Evolutionary conservation across 1,140 invertebrate species (phyloP), one percentile per base, ranked within the genome.

Genomic region (Drosophila azteca): DNA sequence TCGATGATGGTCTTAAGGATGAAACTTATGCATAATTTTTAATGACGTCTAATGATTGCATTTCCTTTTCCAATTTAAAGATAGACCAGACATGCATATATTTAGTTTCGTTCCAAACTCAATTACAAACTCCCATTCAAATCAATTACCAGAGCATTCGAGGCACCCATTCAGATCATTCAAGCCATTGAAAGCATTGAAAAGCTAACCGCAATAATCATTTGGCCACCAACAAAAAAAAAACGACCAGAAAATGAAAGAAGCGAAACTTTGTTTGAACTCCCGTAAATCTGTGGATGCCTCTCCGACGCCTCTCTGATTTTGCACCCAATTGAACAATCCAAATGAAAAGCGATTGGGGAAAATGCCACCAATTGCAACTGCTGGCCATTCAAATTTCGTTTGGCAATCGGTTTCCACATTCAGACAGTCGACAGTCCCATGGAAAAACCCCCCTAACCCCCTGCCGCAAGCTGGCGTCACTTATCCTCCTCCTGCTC

Each of bases 261-360:
- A 45, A 20, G 6, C 49, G 17, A 48, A 71, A 60, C 57, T 61
- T 48, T 26, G 58, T 8, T 45, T 44, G 24, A 45, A 67, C 26
- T 17, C 22, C 22, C 51, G 17, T 41, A 63, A 65, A 65, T 51
- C n/a, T 20, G 9, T 31, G 22, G 24, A 26, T 20, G 17, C 17
- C 49, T 11, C 26, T 31, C 61, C 43, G 43, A 31, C 24, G 11
- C 17, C 49, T n/a, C 20, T 31, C 58, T 50, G 43, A 31, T 58
- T 77, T 71, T 71, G 29, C 59, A 55, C 58, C 59, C 74, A 69
- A 55, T 64, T 77, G 50, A 55, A 31, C 53, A 52, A 65, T 55
- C 49, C 50, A 53, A 68, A 68, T 69, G 66, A 35, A 68, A 69
- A 65, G 58, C 51, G 50, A 49, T 75, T 53, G 31, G 5, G 9